Percentiles rank a stretch among this genome's conserved stretches.
These are phyloP conservation scores for Frankliniella intonsa DNA, from an alignment of 2,888 invertebrate species.

Conservation along the genomic window DNA sequence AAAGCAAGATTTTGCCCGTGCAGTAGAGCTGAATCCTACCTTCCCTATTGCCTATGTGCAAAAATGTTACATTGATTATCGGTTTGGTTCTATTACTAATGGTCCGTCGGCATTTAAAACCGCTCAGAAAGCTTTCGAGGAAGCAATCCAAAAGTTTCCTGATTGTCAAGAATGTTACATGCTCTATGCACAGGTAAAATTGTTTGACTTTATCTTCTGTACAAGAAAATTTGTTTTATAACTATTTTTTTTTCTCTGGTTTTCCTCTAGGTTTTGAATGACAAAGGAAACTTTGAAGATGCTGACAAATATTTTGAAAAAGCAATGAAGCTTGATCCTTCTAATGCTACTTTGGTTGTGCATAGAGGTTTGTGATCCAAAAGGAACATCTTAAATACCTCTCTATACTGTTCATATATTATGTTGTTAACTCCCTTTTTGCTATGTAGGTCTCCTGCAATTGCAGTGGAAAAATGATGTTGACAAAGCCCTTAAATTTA, in stretches of 20 bases:
- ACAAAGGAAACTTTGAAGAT: constrained; percentile 75
- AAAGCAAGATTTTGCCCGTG: constrained; percentile 73
- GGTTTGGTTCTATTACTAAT: constrained; percentile 53
- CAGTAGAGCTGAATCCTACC: constrained; percentile 73
- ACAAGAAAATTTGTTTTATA: background rate
- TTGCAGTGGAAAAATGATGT: constrained; percentile 83
- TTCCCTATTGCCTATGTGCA: constrained; percentile 85
- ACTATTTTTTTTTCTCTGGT: constrained; percentile 32
- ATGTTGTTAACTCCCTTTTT: background rate
- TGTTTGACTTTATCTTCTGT: constrained; percentile 28
- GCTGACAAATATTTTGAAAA: constrained; percentile 78
- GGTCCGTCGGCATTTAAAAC: constrained; percentile 39
- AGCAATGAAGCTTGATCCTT: constrained; percentile 75
- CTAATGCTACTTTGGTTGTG: constrained; percentile 79
- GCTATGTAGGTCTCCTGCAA: constrained; percentile 52
- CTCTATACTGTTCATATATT: constrained; percentile 8
- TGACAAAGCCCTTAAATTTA: constrained; percentile 68
- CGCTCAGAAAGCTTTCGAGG: constrained; percentile 50
- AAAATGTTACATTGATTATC: constrained; percentile 84
- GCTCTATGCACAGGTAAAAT: constrained; percentile 74
- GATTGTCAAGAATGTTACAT: constrained; percentile 81
- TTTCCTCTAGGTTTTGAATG: constrained; percentile 62
- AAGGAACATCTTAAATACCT: constrained; percentile 12
- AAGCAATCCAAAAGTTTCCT: constrained; percentile 73
- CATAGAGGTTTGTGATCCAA: constrained; percentile 65